phyloP scores from a whole-genome alignment of 2,888 invertebrate genomes.

The Aethes cnicana region DNA sequence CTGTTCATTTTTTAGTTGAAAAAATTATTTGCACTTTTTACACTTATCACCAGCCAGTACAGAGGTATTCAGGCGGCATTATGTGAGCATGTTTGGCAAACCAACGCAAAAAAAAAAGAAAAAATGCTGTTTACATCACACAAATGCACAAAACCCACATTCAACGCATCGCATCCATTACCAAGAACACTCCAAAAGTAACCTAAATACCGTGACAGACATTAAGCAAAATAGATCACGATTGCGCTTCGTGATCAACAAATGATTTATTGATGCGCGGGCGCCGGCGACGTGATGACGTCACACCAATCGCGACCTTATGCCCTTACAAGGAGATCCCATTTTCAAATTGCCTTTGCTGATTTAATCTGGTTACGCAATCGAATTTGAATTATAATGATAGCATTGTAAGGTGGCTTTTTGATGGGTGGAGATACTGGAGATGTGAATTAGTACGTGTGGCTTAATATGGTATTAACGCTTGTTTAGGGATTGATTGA shows the following conservation, averaged over 20 bases:
- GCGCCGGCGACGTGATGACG: slow-evolving; percentile 32
- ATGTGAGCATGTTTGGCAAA: no score
- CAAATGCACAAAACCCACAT: neutral
- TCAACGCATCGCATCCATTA: neutral
- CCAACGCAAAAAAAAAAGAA: no score
- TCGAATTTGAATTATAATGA: neutral
- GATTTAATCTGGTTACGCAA: neutral
- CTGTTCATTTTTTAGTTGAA: no score
- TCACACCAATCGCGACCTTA: slow-evolving; percentile 27
- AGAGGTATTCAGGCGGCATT: no score
- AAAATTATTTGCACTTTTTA: no score
- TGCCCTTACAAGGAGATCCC: slow-evolving; percentile 29
- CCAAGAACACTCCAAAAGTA: slow-evolving; percentile 4
- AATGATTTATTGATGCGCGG: slow-evolving; percentile 63
- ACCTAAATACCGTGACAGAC: slow-evolving; percentile 35
- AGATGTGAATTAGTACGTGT: slow-evolving; percentile 5
- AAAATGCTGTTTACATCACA: no score
- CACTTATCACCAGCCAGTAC: no score
- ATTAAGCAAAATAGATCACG: slow-evolving; percentile 53
- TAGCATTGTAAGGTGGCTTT: neutral
- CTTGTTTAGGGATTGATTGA: slow-evolving; percentile 11
- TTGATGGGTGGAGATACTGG: neutral
- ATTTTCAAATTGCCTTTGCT: slow-evolving; percentile 22
- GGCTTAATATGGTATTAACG: slow-evolving; percentile 6
- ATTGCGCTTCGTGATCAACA: slow-evolving; percentile 59